phyloP scores from a whole-genome alignment of 2,797 vertebrate genomes.

The Petrocephalus sullivani region DNA sequence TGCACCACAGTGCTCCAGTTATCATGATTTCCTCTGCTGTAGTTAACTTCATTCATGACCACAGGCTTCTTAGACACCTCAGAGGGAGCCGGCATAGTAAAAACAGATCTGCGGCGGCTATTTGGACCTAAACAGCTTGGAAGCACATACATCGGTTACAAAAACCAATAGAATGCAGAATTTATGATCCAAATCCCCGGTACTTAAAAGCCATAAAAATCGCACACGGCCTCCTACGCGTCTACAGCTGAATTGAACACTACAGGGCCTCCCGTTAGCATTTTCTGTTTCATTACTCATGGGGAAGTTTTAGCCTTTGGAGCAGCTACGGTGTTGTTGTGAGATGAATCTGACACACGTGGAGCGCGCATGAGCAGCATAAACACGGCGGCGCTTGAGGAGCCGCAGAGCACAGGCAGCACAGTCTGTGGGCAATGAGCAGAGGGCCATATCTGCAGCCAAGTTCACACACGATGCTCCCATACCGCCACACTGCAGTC shows the following conservation, averaged over 20 bases:
- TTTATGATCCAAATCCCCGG: constrained; percentile 2
- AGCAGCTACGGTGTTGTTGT: neutral
- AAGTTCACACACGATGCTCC: neutral
- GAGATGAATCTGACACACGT: neutral
- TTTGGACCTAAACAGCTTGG: neutral
- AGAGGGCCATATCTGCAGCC: neutral
- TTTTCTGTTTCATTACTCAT: neutral
- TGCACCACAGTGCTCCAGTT: neutral
- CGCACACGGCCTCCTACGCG: neutral
- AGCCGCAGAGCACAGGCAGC: neutral
- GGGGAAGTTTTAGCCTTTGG: neutral
- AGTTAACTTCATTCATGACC: neutral
- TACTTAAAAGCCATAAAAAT: neutral
- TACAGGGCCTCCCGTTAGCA: neutral
- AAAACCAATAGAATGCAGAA: constrained; percentile 2
- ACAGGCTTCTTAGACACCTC: neutral
- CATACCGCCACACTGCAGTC: neutral
- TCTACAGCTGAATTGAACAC: neutral
- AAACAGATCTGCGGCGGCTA: neutral
- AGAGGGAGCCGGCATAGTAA: neutral
- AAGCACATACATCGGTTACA: neutral
- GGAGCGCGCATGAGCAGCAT: neutral
- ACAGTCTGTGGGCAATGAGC: neutral
- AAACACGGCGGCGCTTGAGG: neutral
- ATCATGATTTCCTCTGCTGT: neutral